phyloP scores from a whole-genome alignment of 2,797 vertebrate genomes.

The Chaetophractus vellerosus region DNA sequence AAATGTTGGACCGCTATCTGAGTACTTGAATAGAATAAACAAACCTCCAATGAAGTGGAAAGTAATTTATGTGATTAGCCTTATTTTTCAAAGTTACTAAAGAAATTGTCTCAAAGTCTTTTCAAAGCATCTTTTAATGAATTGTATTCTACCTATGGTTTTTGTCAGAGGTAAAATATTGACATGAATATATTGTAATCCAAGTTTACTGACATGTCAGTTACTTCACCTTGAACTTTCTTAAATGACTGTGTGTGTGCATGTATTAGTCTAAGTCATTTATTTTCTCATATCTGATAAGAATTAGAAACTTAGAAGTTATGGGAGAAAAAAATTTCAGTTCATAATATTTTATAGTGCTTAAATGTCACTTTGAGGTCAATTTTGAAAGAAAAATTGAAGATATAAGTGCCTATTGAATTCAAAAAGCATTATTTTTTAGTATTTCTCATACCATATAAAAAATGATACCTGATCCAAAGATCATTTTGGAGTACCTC shows the following conservation, averaged over 20 bases:
- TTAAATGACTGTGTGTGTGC: neutral
- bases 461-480: neutral
- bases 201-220: neutral
- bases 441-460: neutral
- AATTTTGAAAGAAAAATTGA: slow-evolving; percentile 35
- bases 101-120: neutral
- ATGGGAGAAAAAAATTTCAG: neutral
- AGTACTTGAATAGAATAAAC: neutral
- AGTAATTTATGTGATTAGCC: neutral
- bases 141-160: neutral
- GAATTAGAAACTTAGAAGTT: neutral
- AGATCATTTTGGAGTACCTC: neutral
- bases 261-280: neutral
- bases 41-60: neutral
- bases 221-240: slow-evolving; percentile 11
- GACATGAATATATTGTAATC: neutral
- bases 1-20: neutral
- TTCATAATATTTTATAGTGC: neutral
- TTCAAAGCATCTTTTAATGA: neutral
- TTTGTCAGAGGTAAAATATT: slow-evolving; percentile 42
- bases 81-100: slow-evolving; percentile 32
- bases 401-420: neutral
- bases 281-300: neutral
- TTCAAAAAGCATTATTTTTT: neutral
- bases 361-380: neutral